A percentile compares a stretch with the other conserved stretches of the same genome.
phyloP scores from a whole-genome alignment of 2,888 invertebrate species.

The Orthosia gracilis region DNA sequence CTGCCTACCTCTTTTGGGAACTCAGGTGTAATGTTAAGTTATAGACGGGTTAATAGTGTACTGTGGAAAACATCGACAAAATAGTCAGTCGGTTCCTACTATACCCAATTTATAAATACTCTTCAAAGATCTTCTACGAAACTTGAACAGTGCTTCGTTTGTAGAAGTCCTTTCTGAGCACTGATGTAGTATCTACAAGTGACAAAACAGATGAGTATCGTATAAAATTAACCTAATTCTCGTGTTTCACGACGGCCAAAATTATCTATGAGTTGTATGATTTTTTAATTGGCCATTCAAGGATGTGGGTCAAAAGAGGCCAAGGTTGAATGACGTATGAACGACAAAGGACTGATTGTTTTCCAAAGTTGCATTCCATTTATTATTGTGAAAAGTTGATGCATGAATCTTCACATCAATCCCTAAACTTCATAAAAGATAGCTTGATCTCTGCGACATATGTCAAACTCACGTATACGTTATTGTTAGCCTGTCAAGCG shows the following conservation, averaged over 20 bases:
- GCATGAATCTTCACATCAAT: not conserved
- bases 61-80: not conserved
- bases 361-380: constrained; percentile 17
- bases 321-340: constrained; percentile 22
- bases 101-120: not conserved
- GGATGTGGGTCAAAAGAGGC: constrained; percentile 12
- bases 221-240: constrained; percentile 26
- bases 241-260: constrained; percentile 15
- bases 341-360: constrained; percentile 15
- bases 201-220: not conserved
- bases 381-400: not conserved
- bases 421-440: too few relatives aligned
- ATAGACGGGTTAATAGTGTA: not conserved
- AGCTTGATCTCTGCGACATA: too few relatives aligned
- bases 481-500: too few relatives aligned
- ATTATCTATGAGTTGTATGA: constrained; percentile 13
- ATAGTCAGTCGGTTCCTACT: not conserved
- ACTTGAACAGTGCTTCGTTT: not conserved
- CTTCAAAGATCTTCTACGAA: not conserved
- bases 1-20: not conserved
- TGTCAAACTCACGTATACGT: too few relatives aligned
- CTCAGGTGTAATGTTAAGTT: too few relatives aligned
- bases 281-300: constrained; percentile 34
- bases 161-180: not conserved
- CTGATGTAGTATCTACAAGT: not conserved